phyloP scores from a whole-genome alignment of 2,113 vertebrate genomes.

The Pollimyrus isidori region DNA sequence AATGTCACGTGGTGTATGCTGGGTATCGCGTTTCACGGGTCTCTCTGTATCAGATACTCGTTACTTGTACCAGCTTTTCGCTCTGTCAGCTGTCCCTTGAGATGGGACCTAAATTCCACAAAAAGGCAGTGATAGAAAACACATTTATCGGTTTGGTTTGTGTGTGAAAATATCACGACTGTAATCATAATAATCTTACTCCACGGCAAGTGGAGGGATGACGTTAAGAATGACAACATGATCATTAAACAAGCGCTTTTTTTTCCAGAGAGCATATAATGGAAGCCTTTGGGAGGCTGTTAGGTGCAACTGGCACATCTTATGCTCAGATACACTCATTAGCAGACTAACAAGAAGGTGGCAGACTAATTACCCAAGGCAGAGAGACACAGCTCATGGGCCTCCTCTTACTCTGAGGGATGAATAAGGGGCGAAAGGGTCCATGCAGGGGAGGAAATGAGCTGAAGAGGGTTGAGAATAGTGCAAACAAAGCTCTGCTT shows the following conservation, averaged over 20 bases:
- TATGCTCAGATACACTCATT: neutral
- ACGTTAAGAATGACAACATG: neutral
- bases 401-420: neutral
- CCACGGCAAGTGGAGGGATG: neutral
- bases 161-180: neutral
- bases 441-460: neutral
- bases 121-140: neutral
- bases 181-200: conserved; percentile 1
- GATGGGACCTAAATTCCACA: neutral
- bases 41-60: neutral
- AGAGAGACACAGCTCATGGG: neutral
- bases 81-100: neutral
- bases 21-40: neutral
- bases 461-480: neutral
- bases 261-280: neutral
- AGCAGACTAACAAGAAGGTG: neutral
- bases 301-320: neutral
- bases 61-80: neutral
- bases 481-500: neutral
- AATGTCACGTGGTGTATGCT: neutral
- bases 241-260: neutral
- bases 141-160: neutral
- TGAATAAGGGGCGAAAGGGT: neutral
- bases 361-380: conserved; percentile 7
- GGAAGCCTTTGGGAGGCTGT: neutral